Evolutionary conservation across 2,797 vertebrate species (phyloP).

Genomic region (Enteromius afrohamiltoni): DNA sequence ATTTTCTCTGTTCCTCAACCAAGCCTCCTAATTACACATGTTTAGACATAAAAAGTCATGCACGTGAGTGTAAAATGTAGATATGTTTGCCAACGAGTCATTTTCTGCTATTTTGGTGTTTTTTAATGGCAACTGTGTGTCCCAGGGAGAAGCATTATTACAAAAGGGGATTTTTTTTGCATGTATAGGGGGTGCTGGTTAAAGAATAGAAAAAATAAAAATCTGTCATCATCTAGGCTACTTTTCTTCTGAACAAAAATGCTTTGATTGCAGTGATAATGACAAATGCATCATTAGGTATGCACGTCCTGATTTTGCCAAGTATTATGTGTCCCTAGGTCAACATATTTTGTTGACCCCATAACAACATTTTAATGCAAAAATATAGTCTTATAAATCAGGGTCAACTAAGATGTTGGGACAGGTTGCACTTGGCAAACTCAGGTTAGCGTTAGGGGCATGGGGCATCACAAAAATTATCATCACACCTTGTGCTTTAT

Average conservation of each 20-base stretch:
- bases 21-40: conserved; percentile 70
- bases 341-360: too few species aligned
- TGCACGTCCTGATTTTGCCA: too few species aligned
- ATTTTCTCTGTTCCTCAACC: conserved; percentile 65
- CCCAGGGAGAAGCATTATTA: conserved; percentile 18
- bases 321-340: too few species aligned
- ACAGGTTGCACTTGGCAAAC: too few species aligned
- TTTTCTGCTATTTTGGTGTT: conserved; percentile 42
- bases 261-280: background rate
- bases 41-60: conserved; percentile 70
- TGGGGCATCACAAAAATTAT: background rate
- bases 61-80: conserved; percentile 22
- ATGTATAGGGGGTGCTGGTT: background rate
- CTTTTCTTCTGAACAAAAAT: background rate
- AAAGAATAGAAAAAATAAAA: background rate
- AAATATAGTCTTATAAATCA: too few species aligned
- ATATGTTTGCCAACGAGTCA: conserved; percentile 10
- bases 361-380: too few species aligned
- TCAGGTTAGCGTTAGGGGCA: too few species aligned
- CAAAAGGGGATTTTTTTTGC: conserved; percentile 14
- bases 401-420: too few species aligned
- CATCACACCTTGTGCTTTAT: background rate
- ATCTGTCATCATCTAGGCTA: background rate
- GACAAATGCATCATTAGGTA: background rate
- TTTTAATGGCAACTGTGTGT: conserved; percentile 10